Evolutionary conservation across 2,113 vertebrate species (phyloP).

Genomic region (Ictalurus punctatus): DNA sequence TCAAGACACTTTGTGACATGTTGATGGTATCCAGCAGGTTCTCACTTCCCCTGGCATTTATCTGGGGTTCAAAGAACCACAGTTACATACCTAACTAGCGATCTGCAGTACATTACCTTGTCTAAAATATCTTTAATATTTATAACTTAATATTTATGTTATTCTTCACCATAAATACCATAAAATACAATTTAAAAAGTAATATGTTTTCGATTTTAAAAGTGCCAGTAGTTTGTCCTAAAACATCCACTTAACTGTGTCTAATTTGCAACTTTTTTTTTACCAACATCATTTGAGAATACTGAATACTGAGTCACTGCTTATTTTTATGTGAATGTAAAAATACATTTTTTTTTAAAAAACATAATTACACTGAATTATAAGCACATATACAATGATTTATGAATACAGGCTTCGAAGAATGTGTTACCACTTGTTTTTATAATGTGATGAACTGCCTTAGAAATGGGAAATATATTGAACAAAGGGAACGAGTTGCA

Average conservation of each 20-base stretch:
- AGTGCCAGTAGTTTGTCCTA: neutral
- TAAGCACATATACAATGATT: neutral
- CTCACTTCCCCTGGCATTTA: neutral
- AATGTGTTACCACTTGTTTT: neutral
- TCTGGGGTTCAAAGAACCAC: neutral
- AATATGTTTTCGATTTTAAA: too few relatives aligned
- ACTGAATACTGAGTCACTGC: neutral
- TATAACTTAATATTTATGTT: neutral
- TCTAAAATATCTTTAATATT: neutral
- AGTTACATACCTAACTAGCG: neutral
- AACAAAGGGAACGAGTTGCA: neutral
- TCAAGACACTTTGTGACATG: neutral
- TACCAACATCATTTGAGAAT: neutral
- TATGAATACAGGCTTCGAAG: neutral
- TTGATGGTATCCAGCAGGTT: neutral
- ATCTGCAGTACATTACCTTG: neutral
- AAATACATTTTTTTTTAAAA: neutral
- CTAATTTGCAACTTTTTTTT: neutral
- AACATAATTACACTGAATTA: neutral
- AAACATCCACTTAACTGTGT: neutral
- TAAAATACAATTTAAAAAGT: too few relatives aligned
- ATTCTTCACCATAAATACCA: too few relatives aligned
- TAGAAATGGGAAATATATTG: neutral
- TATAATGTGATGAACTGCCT: neutral
- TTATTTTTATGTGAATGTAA: neutral